phyloP scores from a whole-genome alignment of 2,113 vertebrate species.

The Meles meles region DNA sequence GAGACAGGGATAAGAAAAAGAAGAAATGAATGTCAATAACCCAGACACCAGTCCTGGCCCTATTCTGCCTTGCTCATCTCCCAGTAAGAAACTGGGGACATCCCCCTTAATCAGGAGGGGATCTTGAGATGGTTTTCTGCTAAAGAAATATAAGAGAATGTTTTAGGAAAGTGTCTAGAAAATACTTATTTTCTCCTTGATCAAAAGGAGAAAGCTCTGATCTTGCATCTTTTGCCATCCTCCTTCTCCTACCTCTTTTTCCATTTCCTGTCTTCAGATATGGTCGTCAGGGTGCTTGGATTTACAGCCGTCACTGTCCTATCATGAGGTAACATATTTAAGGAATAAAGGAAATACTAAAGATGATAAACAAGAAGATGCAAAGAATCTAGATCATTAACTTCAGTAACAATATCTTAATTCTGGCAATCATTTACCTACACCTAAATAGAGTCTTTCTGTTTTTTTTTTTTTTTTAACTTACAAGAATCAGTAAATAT shows the following conservation, averaged over 20 bases:
- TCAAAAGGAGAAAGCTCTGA: not conserved
- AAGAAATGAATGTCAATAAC: not conserved
- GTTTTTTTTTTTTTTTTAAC: not conserved
- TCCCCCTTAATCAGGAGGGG: not conserved
- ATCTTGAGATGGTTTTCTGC: not conserved
- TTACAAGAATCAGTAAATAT: not conserved
- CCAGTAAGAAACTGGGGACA: not conserved
- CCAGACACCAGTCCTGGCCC: accelerated
- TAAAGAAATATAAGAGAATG: not conserved
- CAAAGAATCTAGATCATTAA: not conserved
- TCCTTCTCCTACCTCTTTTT: not conserved
- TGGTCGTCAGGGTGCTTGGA: not conserved
- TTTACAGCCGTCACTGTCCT: not conserved
- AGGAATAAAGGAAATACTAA: not conserved
- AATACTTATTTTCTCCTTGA: not conserved
- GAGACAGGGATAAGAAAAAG: not conserved
- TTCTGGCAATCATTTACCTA: not conserved
- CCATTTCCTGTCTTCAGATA: not conserved
- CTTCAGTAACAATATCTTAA: not conserved
- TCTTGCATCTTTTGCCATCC: not conserved
- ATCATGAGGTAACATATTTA: not conserved
- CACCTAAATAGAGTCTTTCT: not conserved
- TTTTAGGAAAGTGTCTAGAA: not conserved
- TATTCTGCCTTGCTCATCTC: not conserved
- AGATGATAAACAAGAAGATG: not conserved